These are phyloP conservation scores for Muscicapa adusta DNA, from an alignment of 2,113 vertebrate species.

Conservation along the genomic window DNA sequence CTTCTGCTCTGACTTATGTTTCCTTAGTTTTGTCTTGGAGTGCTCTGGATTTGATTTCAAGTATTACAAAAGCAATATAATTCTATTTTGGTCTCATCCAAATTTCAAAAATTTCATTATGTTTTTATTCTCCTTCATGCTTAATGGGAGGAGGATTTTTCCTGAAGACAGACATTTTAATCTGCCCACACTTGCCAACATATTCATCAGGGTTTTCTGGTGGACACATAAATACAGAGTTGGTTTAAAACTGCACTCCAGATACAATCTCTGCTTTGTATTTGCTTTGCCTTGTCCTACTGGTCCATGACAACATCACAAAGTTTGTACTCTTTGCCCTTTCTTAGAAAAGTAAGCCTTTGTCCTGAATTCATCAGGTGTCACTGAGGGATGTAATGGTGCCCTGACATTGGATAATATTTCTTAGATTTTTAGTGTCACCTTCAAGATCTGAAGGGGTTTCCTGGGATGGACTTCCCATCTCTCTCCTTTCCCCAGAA, in stretches of 20 bases:
- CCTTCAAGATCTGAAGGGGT: background rate
- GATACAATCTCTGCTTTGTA: background rate
- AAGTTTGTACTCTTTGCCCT: background rate
- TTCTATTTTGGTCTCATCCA: background rate
- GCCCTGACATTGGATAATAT: background rate
- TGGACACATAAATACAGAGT: background rate
- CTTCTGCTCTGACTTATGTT: background rate
- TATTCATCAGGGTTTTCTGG: background rate
- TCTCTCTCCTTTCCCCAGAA: background rate
- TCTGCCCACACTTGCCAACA: background rate
- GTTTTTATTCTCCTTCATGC: background rate
- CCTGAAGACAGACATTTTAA: background rate
- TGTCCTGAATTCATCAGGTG: background rate
- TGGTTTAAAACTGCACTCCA: background rate
- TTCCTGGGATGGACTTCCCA: background rate
- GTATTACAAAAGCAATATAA: background rate
- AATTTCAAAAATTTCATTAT: background rate
- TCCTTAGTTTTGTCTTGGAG: background rate
- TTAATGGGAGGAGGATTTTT: background rate
- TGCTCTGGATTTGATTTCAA: background rate
- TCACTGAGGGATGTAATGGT: background rate
- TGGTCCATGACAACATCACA: accelerated
- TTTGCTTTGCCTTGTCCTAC: background rate
- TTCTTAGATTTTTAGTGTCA: background rate
- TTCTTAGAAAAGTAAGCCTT: background rate